Base-by-base conservation (phyloP, 2,113 vertebrate genomes). In the Macrotis lagotis region DNA sequence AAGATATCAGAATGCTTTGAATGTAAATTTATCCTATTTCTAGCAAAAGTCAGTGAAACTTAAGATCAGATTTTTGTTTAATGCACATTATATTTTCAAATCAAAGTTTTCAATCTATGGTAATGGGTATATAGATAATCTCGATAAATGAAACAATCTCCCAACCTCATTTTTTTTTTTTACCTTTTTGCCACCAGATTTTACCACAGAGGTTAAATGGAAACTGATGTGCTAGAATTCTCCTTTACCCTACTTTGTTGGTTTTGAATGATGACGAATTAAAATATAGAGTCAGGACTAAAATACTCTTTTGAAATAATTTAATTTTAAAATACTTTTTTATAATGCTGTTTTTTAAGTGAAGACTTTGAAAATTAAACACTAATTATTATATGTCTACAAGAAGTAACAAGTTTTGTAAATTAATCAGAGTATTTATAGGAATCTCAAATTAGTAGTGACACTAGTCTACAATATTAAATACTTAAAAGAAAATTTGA, bases 251-350 rank as follows among this genome's bases (percentile, higher is more conserved):
- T 25, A 50, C 90, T 89, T 93, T 25, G 11, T 26, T 83, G n/a
- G 31, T n/a, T 37, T 2, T 44, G 19, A 83, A 83, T 83, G 66
- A n/a, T 24, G 37, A 83, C 90, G 90, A 91, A 93, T 50, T 88
- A 48, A 92, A 47, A 49, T 95, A 16, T 53, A 93, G 94, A 96
- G 47, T 94, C 91, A 94, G 90, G 94, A 95, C 90, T 3, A 91
- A 83, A 48, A 48, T 90, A 95, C 94, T 96, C 66, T 28, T 94
- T 92, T 94, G 94, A 94, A 50, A 28, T 92, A 95, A 95, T 10
- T 94, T 52, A 92, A 94, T 94, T 96, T 97, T 91, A 96, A 95
- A 96, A 88, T 92, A 50, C 92, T 88, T n/a, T n/a, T 25, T 9
- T 53, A 50, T 93, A 59, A 49, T 59, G 47, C 93, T 91, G 50